Conservation (phyloP, 2,888 invertebrate genomes). For the Euplagia quadripunctaria region DNA sequence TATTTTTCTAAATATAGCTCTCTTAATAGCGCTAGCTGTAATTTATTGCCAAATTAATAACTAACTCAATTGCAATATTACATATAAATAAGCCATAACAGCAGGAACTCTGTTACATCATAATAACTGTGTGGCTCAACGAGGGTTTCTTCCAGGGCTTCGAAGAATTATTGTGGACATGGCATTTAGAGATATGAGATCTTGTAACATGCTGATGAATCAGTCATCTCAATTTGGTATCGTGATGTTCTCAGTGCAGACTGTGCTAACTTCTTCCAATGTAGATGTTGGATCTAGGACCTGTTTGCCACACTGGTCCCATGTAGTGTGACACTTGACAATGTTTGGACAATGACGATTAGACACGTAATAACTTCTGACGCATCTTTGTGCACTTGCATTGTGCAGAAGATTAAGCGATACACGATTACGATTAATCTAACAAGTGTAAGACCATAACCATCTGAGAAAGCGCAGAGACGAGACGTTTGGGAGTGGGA, state of each 20-base stretch:
- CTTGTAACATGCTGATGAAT: background rate
- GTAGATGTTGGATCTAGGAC: background rate
- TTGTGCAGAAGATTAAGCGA: too few species aligned
- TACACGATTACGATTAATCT: too few species aligned
- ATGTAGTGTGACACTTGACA: too few species aligned
- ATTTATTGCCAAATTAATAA: background rate
- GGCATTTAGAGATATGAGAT: background rate
- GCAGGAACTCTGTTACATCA: background rate
- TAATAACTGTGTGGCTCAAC: background rate
- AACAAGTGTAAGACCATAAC: background rate
- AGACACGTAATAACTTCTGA: too few species aligned
- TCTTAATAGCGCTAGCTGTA: background rate
- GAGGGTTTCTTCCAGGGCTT: background rate
- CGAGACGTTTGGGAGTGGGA: too few species aligned
- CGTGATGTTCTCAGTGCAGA: background rate
- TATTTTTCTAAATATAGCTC: background rate
- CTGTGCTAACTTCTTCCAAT: background rate
- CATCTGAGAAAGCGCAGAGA: background rate
- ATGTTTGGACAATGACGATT: too few species aligned
- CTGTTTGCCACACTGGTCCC: background rate
- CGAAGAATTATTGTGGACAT: background rate
- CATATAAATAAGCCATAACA: background rate
- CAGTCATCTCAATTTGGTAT: background rate
- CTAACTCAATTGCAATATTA: background rate
- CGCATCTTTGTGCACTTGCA: too few species aligned